Evolutionary conservation across 2,113 vertebrate genomes (phyloP).

Genomic region (Oncorhynchus keta): DNA sequence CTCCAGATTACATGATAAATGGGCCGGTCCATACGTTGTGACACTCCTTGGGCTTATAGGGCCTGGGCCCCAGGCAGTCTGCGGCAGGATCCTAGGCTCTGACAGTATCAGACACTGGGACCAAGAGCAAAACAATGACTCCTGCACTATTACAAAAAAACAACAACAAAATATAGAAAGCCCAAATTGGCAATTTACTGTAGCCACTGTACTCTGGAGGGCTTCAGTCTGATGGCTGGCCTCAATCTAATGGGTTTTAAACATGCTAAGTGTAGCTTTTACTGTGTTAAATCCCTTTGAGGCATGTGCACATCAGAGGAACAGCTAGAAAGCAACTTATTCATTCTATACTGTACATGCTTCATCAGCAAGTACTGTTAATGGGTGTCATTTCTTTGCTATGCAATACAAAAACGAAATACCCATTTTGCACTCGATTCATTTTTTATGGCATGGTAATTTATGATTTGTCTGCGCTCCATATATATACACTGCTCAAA

Average conservation of each 20-base stretch:
- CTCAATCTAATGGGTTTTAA: conserved; percentile 54
- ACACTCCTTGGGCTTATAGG: conserved; percentile 80
- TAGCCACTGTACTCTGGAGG: conserved; percentile 29
- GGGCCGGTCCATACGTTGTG: conserved; percentile 86
- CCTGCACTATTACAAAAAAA: conserved; percentile 29
- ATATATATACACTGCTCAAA: neutral
- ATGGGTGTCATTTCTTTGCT: too few relatives aligned
- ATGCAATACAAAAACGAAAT: neutral
- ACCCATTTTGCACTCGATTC: neutral
- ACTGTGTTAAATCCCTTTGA: neutral
- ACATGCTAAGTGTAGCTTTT: neutral
- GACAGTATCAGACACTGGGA: conserved; percentile 1
- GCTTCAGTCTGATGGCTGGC: conserved; percentile 33
- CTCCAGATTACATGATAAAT: conserved; percentile 99
- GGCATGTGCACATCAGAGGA: neutral
- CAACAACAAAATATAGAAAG: conserved; percentile 55
- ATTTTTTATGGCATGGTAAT: conserved; percentile 33
- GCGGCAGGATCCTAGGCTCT: conserved; percentile 55
- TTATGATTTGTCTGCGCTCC: conserved; percentile 41
- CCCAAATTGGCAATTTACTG: conserved; percentile 72
- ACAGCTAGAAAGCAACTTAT: neutral
- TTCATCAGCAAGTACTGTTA: too few relatives aligned
- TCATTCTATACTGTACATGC: neutral
- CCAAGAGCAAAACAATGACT: conserved; percentile 53
- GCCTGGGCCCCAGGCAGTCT: conserved; percentile 66